Evolutionary conservation across 2,888 invertebrate species (phyloP).

Genomic region (Thera obeliscata): DNA sequence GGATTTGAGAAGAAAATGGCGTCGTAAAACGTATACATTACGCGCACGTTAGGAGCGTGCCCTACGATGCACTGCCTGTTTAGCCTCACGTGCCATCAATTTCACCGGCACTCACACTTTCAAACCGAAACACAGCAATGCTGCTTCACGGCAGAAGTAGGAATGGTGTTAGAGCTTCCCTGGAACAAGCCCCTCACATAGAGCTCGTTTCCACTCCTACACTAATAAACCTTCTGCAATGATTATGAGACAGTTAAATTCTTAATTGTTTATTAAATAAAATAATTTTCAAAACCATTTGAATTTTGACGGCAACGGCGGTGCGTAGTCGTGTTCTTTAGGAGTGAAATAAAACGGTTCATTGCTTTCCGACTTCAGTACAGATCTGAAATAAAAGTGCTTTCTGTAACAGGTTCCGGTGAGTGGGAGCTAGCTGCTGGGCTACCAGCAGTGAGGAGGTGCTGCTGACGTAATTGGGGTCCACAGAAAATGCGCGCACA

Average conservation of each 20-base stretch:
- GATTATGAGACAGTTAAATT: neutral
- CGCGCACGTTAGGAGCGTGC: no score
- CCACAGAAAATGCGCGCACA: neutral
- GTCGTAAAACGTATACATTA: no score
- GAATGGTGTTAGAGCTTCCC: no score
- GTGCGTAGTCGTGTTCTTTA: slow-evolving; percentile 10
- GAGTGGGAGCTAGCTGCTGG: neutral
- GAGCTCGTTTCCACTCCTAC: no score
- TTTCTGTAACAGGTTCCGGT: slow-evolving; percentile 9
- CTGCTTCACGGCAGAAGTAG: no score
- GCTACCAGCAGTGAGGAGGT: neutral
- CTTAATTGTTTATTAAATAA: neutral
- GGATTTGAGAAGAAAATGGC: no score
- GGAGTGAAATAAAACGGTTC: slow-evolving; percentile 14
- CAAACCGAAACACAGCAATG: no score
- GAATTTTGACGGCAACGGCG: slow-evolving; percentile 8
- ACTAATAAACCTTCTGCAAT: neutral
- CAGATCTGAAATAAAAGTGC: slow-evolving; percentile 19
- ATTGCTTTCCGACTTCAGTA: slow-evolving; percentile 16
- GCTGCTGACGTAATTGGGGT: neutral
- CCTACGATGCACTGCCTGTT: no score
- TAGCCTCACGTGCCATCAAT: no score
- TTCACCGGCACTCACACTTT: no score
- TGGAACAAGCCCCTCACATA: no score
- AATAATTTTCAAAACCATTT: slow-evolving; percentile 6